Evolutionary conservation across 1,140 invertebrate genomes (phyloP).

Genomic region (Rhyacophila brunnea): DNA sequence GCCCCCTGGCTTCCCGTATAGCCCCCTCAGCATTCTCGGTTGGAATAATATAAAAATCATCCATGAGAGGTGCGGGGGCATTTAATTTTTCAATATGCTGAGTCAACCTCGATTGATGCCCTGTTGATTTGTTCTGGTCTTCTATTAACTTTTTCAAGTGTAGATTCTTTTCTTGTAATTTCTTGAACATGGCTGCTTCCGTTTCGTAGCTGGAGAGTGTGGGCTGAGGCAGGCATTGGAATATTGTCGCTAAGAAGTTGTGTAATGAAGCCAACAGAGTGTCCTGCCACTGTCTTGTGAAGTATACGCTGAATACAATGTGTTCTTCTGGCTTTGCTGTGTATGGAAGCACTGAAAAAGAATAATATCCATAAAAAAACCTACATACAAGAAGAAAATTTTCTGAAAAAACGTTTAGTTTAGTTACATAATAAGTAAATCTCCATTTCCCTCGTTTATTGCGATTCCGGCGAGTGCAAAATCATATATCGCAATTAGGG

Average conservation of each 20-base stretch:
- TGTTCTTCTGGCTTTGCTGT: constrained; percentile 89
- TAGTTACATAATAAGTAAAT: too few species aligned
- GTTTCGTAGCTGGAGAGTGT: constrained; percentile 82
- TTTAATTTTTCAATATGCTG: constrained; percentile 55
- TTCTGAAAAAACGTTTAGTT: too few species aligned
- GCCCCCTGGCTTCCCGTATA: constrained; percentile 62
- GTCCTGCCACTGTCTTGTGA: constrained; percentile 93
- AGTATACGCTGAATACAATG: constrained; percentile 82
- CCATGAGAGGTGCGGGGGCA: constrained; percentile 75
- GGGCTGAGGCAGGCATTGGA: constrained; percentile 82
- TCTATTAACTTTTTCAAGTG: constrained; percentile 53
- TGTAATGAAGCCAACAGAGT: constrained; percentile 90
- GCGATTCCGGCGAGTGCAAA: too few species aligned
- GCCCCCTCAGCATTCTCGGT: constrained; percentile 65
- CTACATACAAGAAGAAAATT: too few species aligned
- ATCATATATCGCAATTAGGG: too few species aligned
- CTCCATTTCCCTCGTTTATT: too few species aligned
- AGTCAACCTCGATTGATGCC: constrained; percentile 53
- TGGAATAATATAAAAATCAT: constrained; percentile 91
- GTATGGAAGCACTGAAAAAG: constrained; percentile 80
- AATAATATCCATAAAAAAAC: neutral
- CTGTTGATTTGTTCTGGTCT: constrained; percentile 38
- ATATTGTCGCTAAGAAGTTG: constrained; percentile 90
- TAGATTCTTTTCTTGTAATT: constrained; percentile 82
- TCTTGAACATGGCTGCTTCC: constrained; percentile 75